Base-by-base conservation (phyloP, 37 sponge, comb jelly and placozoan species). In the Spongia lamella region DNA sequence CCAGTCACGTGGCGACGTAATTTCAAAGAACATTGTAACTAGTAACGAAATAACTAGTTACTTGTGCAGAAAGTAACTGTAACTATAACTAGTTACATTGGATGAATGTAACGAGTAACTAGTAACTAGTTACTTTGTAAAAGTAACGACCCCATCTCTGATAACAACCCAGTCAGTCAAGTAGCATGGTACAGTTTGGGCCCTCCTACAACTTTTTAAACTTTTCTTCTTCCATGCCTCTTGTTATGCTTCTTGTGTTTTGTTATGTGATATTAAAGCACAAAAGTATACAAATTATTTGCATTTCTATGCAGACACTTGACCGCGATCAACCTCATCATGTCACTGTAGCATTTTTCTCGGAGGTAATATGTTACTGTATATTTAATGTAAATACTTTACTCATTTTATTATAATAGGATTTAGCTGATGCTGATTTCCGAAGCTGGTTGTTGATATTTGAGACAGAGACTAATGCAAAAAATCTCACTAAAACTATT, bases 261-360 rank as follows among this genome's bases (percentile, higher is more conserved):
- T n/a, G n/a, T n/a, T n/a, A n/a, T n/a, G n/a, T n/a, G n/a, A n/a
- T n/a, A n/a, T n/a, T n/a, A n/a, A n/a, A n/a, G n/a, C n/a, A n/a
- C n/a, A n/a, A n/a, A n/a, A n/a, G n/a, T n/a, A n/a, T n/a, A n/a
- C n/a, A n/a, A n/a, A 39, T 66, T 7, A 40, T 7, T 66, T 7
- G 4, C 24, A 15, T 15, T 26, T 57, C 27, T 26, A 27, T 26
- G 29, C 59, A 22, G 27, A 11, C 14, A 27, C 14, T 78, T n/a
- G 79, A 78, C 26, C 52, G 79, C 43, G 79, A 78, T 17, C 60
- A 78, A 56, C 2, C 35, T 16, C 38, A 51, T 30, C 39, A 56
- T 24, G 39, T 78, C 3, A 58, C 30, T 6, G 19, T 81, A 26
- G 38, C 64, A 13, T 81, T 81, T 64, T 81, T 81, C 55, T 25